Evolutionary conservation across 2,797 vertebrate genomes (phyloP), one percentile per base, ranked within the genome.

Genomic region (Carapus acus): DNA sequence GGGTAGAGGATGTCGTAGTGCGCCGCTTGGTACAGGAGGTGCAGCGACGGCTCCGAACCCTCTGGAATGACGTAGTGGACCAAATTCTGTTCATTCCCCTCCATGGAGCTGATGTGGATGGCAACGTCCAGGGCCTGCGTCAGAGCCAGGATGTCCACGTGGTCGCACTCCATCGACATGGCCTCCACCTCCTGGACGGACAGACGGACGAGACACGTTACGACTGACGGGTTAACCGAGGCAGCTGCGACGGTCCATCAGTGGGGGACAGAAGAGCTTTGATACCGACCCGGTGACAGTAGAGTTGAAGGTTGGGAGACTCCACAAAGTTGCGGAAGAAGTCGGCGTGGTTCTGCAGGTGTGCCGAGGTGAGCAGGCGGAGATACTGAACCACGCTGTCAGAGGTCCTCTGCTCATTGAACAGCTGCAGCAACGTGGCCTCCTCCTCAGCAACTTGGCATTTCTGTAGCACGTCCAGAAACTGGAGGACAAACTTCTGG

Each of bases 271-370:
- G 71, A 48, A 75, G 22, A 40, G 41, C 29, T 21, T 33, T 29
- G 6, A 21, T 29, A 86, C 88, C 70, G 38, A 93, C 92, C 13
- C 91, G 87, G 40, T 76, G 76, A 58, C 91, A 93, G 82, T 92
- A 92, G 29, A 76, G 81, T 6, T 78, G 85, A 16, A 93, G 78
- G 62, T 83, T 78, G 24, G 88, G 85, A 1, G 88, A 86, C 57
- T 90, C 91, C 7, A 93, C 78, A 65, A 93, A 93, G 71, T 90
- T 83, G 29, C 79, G 73, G 78, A 91, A 93, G 78, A 90, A 90
- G 19, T 91, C 89, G 0, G 85, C 76, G 0, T 88, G 74, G 74
- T 83, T 91, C 70, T 82, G 88, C 62, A 93, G 80, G 79, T 90
- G 87, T 1, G 89, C 89, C 0, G 91, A 92, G 0, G 91, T 90